Evolutionary conservation across 2,113 vertebrate species (phyloP).

Genomic region (Sterrhoptilus dennistouni): DNA sequence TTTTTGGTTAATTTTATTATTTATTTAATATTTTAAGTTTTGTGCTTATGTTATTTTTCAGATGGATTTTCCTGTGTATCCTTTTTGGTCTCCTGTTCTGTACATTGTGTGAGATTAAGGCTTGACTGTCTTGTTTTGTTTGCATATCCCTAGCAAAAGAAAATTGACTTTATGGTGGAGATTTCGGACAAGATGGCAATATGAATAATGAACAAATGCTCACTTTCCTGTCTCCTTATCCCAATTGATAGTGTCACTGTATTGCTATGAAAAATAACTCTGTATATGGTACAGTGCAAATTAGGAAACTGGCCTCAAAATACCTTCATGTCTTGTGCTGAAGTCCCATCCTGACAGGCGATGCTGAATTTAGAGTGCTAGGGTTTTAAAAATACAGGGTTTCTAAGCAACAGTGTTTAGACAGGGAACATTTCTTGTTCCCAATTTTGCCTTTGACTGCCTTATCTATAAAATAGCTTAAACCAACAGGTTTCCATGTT

Average conservation of each 20-base stretch:
- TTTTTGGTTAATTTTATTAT: background rate
- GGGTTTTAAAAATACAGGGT: conserved; percentile 64
- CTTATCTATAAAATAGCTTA: conserved; percentile 31
- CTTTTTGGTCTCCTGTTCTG: background rate
- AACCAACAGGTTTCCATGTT: background rate
- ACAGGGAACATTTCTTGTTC: conserved; percentile 36
- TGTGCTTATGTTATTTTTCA: background rate
- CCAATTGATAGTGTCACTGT: background rate
- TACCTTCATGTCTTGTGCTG: background rate
- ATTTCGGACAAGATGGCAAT: background rate
- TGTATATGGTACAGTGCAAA: background rate
- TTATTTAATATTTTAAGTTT: background rate
- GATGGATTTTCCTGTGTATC: background rate
- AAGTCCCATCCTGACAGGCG: conserved; percentile 48
- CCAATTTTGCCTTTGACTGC: conserved; percentile 32
- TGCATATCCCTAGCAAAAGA: background rate
- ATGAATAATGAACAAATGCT: background rate
- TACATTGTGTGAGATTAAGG: background rate
- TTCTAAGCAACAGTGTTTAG: conserved; percentile 63
- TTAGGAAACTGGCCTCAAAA: background rate
- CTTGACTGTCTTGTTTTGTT: background rate
- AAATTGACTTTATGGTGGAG: background rate
- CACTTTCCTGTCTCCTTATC: background rate
- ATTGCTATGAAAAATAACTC: background rate
- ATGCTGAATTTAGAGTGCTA: conserved; percentile 33